Evolutionary conservation across 2,888 invertebrate genomes (phyloP), one percentile per base, ranked within the genome.

Genomic region (Morpho achilles): DNA sequence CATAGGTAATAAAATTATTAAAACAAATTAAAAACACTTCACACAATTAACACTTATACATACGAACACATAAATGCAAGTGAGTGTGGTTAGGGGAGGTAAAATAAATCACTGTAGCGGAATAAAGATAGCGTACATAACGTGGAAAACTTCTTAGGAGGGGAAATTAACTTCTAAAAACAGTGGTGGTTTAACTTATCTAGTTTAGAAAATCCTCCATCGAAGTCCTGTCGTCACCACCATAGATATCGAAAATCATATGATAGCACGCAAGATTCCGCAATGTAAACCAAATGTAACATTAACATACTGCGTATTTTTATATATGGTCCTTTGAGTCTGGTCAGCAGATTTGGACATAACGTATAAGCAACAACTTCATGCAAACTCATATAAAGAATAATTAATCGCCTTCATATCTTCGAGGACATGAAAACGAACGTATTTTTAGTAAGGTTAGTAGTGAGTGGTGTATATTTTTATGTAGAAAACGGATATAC

Each of bases 1-100:
- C 8, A 54, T 22, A 48, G 52, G 43, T 16, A 58, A 32, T 61
- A 39, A 62, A 10, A 59, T 48, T 54, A 48, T 42, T 10, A 4
- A 54, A 64, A 39, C 61, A 39, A 52, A 53, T 45, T 55, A 63
- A 55, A 49, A 61, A 66, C 60, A 67, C 56, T 56, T 62, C 56
- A 67, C 65, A 61, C 61, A 52, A 43, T 43, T 40, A 46, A 51
- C 58, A 61, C 65, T 67, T 72, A 65, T 68, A 71, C 66, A 68
- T 75, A 77, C 76, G 71, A 69, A 76, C 75, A 86, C 74, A 83
- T 84, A 82, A 82, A 89, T 90, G 89, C 89, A 89, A 79, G 87
- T 89, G 89, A 89, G 89, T 89, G 89, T 90, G 89, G 89, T 87
- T 87, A 79, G 80, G 71, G 69, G 67, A 66, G 69, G 63, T 71